Conservation (phyloP, 2,888 invertebrate genomes). For the Brachylomia viminalis region DNA sequence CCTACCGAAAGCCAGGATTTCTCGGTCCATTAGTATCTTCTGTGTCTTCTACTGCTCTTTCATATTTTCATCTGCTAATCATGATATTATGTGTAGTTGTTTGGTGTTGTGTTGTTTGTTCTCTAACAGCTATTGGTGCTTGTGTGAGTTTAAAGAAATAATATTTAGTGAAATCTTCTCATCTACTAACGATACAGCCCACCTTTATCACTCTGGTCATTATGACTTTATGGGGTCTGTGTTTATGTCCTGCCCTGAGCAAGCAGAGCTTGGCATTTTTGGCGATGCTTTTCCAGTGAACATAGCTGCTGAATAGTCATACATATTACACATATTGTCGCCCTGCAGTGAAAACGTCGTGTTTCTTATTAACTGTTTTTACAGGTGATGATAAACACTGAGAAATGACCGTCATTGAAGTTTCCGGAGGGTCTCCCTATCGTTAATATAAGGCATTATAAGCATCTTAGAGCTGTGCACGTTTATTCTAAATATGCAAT, state of each 20-base stretch:
- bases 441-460: neutral
- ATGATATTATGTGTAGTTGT: neutral
- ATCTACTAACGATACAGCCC: neutral
- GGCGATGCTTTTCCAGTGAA: neutral
- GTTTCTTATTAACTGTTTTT: neutral
- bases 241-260: neutral
- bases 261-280: neutral
- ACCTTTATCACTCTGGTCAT: slow-evolving; percentile 8
- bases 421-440: too few species aligned
- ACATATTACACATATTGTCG: neutral
- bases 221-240: slow-evolving; percentile 2
- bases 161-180: neutral
- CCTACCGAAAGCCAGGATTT: neutral
- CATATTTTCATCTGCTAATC: neutral
- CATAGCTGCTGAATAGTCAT: neutral
- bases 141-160: neutral
- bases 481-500: neutral
- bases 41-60: neutral
- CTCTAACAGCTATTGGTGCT: neutral
- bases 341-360: neutral
- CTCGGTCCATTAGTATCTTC: neutral
- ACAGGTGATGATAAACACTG: neutral
- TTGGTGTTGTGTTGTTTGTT: neutral
- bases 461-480: neutral
- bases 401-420: too few species aligned